phyloP scores from a whole-genome alignment of 2,888 invertebrate genomes.

The Erebia epiphron region DNA sequence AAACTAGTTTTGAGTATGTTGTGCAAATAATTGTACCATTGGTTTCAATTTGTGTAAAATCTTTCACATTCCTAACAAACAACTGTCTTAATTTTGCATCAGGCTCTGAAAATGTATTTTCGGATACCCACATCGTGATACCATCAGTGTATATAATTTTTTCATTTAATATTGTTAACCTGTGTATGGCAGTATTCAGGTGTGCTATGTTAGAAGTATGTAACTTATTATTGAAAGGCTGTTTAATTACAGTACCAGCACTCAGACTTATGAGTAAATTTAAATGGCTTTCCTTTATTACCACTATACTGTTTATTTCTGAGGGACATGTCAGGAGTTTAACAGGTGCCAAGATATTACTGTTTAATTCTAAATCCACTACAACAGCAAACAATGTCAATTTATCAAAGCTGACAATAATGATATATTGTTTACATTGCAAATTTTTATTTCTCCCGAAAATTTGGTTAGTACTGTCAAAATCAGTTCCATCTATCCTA shows the following conservation, averaged over 20 bases:
- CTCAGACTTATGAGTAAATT: constrained; percentile 55
- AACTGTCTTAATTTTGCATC: constrained; percentile 54
- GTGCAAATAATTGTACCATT: constrained; percentile 57
- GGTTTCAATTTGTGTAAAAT: constrained; percentile 56
- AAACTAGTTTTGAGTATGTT: constrained; percentile 61
- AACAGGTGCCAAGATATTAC: constrained; percentile 44
- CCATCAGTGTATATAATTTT: constrained; percentile 65
- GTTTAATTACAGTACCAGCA: constrained; percentile 60
- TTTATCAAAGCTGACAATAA: constrained; percentile 37
- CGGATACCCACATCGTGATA: constrained; percentile 61
- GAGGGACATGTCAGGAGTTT: constrained; percentile 62
- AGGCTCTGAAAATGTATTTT: constrained; percentile 49
- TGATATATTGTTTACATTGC: constrained; percentile 37
- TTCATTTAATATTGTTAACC: constrained; percentile 50
- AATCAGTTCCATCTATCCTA: constrained; percentile 25
- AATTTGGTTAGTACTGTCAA: constrained; percentile 27
- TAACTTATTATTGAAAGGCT: constrained; percentile 46
- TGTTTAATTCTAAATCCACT: constrained; percentile 29
- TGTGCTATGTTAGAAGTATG: constrained; percentile 51
- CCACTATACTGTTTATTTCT: constrained; percentile 57
- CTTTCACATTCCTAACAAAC: constrained; percentile 59
- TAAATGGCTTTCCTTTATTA: constrained; percentile 45
- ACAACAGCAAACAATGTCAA: constrained; percentile 26
- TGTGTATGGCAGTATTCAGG: constrained; percentile 62
- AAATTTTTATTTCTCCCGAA: constrained; percentile 25